A percentile compares a stretch with the other conserved stretches of the same genome.
Conservation (phyloP, 2,113 vertebrate genomes). For the Calidris pygmaea region DNA sequence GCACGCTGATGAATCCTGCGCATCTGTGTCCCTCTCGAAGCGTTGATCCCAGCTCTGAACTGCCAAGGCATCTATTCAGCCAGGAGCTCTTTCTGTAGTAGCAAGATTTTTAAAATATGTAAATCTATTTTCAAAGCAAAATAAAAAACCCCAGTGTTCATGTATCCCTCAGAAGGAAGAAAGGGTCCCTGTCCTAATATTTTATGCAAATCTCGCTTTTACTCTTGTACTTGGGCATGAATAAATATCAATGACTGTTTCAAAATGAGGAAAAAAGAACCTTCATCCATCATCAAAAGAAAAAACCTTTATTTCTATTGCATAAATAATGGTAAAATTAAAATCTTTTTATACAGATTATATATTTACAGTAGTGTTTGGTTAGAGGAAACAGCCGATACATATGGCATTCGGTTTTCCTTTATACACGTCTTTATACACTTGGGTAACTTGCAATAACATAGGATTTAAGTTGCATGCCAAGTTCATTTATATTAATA, state of each 20-base stretch:
- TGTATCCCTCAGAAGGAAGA: background rate
- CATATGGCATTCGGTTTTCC: conserved; percentile 79
- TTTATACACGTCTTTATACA: conserved; percentile 83
- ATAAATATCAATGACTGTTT: background rate
- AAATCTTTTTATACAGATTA: conserved; percentile 90
- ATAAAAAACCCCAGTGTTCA: background rate
- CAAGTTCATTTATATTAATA: conserved; percentile 83
- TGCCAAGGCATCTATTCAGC: background rate
- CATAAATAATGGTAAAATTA: conserved; percentile 89
- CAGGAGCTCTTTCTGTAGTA: background rate
- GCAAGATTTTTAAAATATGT: conserved; percentile 43
- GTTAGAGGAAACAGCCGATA: conserved; percentile 80
- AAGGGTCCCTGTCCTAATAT: background rate
- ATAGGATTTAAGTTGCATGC: conserved; percentile 84
- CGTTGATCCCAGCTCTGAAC: background rate
- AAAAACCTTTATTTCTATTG: conserved; percentile 90
- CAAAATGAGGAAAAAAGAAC: conserved; percentile 17
- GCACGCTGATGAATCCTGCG: background rate
- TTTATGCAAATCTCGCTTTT: conserved; percentile 26
- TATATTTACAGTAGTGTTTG: conserved; percentile 89
- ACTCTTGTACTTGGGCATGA: background rate
- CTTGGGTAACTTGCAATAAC: conserved; percentile 78
- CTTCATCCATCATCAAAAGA: conserved; percentile 72
- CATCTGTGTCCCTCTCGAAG: background rate
- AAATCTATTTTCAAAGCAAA: conserved; percentile 54